Conservation (phyloP, 1,140 invertebrate genomes). For the Drosophila nebulosa region DNA sequence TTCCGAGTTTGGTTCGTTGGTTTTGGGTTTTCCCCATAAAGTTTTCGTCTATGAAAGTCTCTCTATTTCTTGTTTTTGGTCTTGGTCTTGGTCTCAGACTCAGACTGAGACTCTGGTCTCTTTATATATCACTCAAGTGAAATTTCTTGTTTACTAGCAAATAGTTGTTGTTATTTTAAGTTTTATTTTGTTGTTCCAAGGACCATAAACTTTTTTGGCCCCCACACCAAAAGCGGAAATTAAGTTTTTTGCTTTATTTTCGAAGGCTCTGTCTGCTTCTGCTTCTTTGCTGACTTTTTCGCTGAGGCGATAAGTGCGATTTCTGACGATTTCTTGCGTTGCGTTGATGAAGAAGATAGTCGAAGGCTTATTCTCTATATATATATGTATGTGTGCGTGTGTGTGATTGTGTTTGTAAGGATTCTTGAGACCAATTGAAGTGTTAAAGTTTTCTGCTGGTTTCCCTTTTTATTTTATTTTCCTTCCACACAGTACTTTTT, state of each 20-base stretch:
- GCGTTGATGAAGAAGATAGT: constrained; percentile 50
- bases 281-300: constrained; percentile 42
- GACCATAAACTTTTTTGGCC: constrained; percentile 65
- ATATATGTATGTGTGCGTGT: constrained; percentile 26
- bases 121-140: constrained; percentile 48
- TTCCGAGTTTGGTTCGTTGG: constrained; percentile 63
- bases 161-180: constrained; percentile 79
- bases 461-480: background rate
- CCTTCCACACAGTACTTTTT: constrained; percentile 11
- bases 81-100: constrained; percentile 51
- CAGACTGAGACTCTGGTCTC: no score
- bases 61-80: constrained; percentile 10
- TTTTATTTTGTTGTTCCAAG: constrained; percentile 77
- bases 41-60: constrained; percentile 42
- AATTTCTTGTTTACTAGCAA: constrained; percentile 78
- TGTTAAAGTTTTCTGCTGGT: constrained; percentile 15
- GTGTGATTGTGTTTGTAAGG: constrained; percentile 36
- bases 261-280: constrained; percentile 6
- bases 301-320: constrained; percentile 68
- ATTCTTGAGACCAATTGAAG: constrained; percentile 60
- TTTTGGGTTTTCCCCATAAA: constrained; percentile 35
- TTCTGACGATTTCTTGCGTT: constrained; percentile 69
- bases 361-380: background rate
- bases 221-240: constrained; percentile 61
- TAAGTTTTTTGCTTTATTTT: constrained; percentile 53